Conservation (phyloP, 2,113 vertebrate species). For the Microcebus lehilahytsara region DNA sequence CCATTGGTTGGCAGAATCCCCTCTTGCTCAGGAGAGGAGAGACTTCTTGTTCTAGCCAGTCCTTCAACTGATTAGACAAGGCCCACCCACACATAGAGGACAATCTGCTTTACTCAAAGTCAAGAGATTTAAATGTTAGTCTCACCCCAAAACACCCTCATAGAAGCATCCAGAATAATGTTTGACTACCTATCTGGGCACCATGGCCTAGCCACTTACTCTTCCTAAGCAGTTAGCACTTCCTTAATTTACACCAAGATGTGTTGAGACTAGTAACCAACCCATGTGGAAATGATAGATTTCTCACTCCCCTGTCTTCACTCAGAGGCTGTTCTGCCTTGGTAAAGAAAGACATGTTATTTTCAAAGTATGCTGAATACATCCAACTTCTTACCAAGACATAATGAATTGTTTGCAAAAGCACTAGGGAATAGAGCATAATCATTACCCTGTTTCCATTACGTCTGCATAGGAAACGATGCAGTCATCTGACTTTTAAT, state of each 20-base stretch:
- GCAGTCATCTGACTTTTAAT: not conserved
- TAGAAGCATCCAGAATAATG: not conserved
- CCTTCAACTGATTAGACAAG: too few relatives aligned
- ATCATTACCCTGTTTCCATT: not conserved
- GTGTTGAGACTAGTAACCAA: not conserved
- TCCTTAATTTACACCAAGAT: not conserved
- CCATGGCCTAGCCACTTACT: not conserved
- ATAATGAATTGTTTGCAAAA: not conserved
- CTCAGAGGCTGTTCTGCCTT: not conserved
- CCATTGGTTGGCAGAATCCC: too few relatives aligned
- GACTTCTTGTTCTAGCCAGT: too few relatives aligned
- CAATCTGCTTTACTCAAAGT: not conserved
- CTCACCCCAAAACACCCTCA: not conserved
- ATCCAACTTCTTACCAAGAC: not conserved
- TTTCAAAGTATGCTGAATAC: not conserved
- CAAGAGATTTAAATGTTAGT: not conserved
- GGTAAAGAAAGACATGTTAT: not conserved
- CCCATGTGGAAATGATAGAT: not conserved
- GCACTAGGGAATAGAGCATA: not conserved
- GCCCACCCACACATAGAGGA: not conserved
- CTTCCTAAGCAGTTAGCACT: not conserved
- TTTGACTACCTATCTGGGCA: not conserved
- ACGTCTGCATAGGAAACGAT: not conserved
- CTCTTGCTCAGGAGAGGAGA: too few relatives aligned
- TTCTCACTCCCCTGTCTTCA: not conserved